Base-by-base conservation (phyloP, 2,797 vertebrate species). In the Tragopan temminckii region DNA sequence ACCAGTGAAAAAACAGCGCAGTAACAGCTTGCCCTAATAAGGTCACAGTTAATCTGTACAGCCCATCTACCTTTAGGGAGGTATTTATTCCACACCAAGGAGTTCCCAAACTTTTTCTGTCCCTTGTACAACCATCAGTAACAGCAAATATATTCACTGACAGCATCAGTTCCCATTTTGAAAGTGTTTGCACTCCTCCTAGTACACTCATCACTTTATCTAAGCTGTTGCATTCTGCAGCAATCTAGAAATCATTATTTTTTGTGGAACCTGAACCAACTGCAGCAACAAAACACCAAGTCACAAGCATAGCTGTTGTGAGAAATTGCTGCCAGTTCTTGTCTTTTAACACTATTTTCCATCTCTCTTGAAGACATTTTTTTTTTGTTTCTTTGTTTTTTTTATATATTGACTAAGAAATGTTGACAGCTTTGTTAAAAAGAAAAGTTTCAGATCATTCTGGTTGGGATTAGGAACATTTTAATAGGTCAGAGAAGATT, bases 31-130 rank as follows among this genome's bases (percentile, higher is more conserved):
- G 74, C 82, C 20, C 50, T 83, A 50, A 77, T 57, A 63, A 82
- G 42, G 79, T n/a, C 27, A 36, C 55, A 50, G 14, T 50, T 82
- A 67, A 91, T 80, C 78, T 88, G 36, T 31, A 29, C 8, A 63
- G 50, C 91, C 40, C 36, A 70, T 87, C 76, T 92, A 8, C 86
- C 82, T 85, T 36, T 59, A 85, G 76, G 63, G 35, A 67, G 33
- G 75, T 50, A 75, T 76, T 91, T 86, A 72, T 72, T 86, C 53
- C 50, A 88, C 89, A 74, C 59, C 70, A 95, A 74, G 58, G 85
- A 94, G 45, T 84, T 94, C 91, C 89, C 82, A 79, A 23, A 18
- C 14, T 18, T 80, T 33, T 81, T 75, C 69, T 91, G 42, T 69
- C 0, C 0, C 2, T 1, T 13, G 29, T 67, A 52, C 64, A 89